Percentiles rank a stretch among this genome's conserved stretches.
These are phyloP conservation scores for Drosophila punjabiensis DNA, from an alignment of 1,140 invertebrate genomes.

Conservation along the genomic window DNA sequence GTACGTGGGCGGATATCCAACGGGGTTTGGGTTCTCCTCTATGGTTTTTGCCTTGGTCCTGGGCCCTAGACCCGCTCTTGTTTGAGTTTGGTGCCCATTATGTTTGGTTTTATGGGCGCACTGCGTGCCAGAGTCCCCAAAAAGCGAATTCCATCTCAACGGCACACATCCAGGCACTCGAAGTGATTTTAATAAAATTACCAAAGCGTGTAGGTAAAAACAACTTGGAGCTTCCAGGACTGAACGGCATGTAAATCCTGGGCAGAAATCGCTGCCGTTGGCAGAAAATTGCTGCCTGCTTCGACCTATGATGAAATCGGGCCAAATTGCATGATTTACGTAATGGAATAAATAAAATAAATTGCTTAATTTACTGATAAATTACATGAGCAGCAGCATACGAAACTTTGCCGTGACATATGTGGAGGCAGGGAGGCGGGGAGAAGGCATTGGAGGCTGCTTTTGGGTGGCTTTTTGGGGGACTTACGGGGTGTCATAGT, in stretches of 20 bases:
- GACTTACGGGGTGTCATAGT: constrained; percentile 37
- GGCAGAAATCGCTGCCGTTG: constrained; percentile 76
- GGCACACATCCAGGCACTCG: constrained; percentile 23
- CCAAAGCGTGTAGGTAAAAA: constrained; percentile 76
- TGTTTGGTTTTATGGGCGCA: constrained; percentile 69
- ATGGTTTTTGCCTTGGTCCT: neutral
- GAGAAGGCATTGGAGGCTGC: neutral
- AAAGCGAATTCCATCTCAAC: constrained; percentile 32
- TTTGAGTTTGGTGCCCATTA: constrained; percentile 55
- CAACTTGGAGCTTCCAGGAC: constrained; percentile 33
- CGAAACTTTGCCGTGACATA: constrained; percentile 55
- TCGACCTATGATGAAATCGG: constrained; percentile 76
- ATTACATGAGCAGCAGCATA: constrained; percentile 75
- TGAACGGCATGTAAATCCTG: constrained; percentile 71
- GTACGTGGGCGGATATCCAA: constrained; percentile 25
- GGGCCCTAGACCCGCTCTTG: neutral
- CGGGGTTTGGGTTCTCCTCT: neutral
- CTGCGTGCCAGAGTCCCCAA: constrained; percentile 49
- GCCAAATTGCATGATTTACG: constrained; percentile 85
- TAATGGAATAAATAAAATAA: constrained; percentile 85
- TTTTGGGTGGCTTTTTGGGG: neutral
- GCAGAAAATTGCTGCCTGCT: constrained; percentile 54
- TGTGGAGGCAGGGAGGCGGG: constrained; percentile 1
- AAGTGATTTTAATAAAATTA: constrained; percentile 84
- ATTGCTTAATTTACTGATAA: constrained; percentile 85